phyloP scores from a whole-genome alignment of 2,113 vertebrate genomes.

The Thamnaconus septentrionalis region DNA sequence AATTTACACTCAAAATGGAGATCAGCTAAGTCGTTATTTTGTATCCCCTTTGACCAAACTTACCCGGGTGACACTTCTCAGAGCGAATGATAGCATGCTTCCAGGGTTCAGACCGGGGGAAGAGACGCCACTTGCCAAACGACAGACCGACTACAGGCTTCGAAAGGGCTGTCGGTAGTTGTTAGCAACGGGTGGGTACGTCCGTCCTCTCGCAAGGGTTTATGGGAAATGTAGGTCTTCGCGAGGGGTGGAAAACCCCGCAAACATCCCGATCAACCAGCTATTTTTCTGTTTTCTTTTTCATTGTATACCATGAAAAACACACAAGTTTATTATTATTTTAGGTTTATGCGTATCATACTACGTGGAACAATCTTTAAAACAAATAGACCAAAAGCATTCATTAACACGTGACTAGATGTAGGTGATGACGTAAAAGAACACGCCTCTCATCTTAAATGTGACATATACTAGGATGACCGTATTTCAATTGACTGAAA shows the following conservation, averaged over 20 bases:
- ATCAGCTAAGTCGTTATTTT: neutral
- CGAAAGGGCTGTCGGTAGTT: conserved; percentile 11
- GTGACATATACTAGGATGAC: too few relatives aligned
- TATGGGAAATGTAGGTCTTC: conserved; percentile 59
- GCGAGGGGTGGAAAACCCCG: neutral
- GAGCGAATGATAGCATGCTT: conserved; percentile 71
- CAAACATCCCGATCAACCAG: too few relatives aligned
- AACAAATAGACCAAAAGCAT: too few relatives aligned
- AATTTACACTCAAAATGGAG: neutral
- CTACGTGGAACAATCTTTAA: too few relatives aligned
- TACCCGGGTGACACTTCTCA: conserved; percentile 71
- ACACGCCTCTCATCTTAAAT: too few relatives aligned
- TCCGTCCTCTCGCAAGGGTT: conserved; percentile 5
- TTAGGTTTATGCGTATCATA: too few relatives aligned
- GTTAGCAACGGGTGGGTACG: conserved; percentile 18
- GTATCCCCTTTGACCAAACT: neutral
- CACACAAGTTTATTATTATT: too few relatives aligned
- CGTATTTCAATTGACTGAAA: too few relatives aligned
- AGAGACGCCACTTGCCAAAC: conserved; percentile 15
- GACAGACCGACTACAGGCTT: conserved; percentile 15
- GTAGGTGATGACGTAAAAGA: too few relatives aligned
- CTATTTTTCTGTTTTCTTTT: too few relatives aligned
- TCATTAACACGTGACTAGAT: too few relatives aligned
- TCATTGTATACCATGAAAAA: too few relatives aligned
- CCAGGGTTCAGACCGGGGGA: conserved; percentile 23